These are phyloP conservation scores for Agrilus biguttatus DNA, from an alignment of 2,888 invertebrate genomes.

Conservation along the genomic window DNA sequence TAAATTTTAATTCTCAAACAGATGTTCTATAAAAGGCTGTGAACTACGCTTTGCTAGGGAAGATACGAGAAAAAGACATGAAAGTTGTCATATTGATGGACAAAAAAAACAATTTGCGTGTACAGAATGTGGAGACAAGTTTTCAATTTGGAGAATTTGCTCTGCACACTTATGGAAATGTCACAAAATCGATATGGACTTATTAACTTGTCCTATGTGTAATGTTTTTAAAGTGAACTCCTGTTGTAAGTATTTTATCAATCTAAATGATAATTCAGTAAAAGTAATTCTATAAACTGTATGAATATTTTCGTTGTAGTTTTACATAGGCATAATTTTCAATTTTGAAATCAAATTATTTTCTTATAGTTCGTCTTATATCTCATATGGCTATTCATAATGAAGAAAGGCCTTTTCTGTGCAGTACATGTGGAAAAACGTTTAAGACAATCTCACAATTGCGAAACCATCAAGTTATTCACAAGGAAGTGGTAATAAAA, in stretches of 20 bases:
- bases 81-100: slow-evolving; percentile 34
- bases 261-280: neutral
- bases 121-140: slow-evolving; percentile 35
- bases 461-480: slow-evolving; percentile 42
- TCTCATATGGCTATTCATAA: slow-evolving; percentile 50
- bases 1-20: slow-evolving; percentile 13
- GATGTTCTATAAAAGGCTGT: slow-evolving; percentile 41
- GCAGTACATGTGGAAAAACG: slow-evolving; percentile 40
- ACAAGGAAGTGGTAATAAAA: slow-evolving; percentile 29
- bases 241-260: slow-evolving; percentile 21
- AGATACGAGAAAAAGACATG: slow-evolving; percentile 33
- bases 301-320: too few relatives aligned
- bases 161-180: slow-evolving; percentile 54
- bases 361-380: slow-evolving; percentile 25
- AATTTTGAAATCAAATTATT: slow-evolving; percentile 2
- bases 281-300: too few relatives aligned
- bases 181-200: slow-evolving; percentile 46
- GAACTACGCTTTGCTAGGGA: slow-evolving; percentile 36
- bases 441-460: slow-evolving; percentile 49
- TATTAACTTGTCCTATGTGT: slow-evolving; percentile 43
- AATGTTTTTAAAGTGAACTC: slow-evolving; percentile 38
- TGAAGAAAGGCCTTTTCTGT: slow-evolving; percentile 35
- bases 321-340: neutral
- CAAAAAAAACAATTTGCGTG: slow-evolving; percentile 35
- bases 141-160: slow-evolving; percentile 48